Percentiles rank a stretch among this genome's conserved stretches.
Evolutionary conservation across 2,797 vertebrate genomes (phyloP).

Genomic region (Cephalopachus bancanus): DNA sequence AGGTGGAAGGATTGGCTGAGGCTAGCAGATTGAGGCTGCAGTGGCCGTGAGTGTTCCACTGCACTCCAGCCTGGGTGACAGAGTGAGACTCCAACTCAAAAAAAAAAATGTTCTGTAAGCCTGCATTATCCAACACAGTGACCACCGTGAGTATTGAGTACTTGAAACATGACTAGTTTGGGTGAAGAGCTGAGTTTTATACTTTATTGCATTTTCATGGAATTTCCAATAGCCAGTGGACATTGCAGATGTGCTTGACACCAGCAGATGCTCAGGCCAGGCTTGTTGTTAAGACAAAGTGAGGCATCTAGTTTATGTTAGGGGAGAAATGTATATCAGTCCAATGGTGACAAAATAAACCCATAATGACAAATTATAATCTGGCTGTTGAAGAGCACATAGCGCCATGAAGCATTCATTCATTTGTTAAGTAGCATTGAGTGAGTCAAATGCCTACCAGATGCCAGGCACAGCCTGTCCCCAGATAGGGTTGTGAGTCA

Average conservation of each 20-base stretch:
- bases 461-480: not conserved
- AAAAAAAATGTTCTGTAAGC: too few species aligned
- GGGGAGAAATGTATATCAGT: too few species aligned
- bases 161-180: not conserved
- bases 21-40: too few species aligned
- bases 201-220: not conserved
- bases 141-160: accelerated
- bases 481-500: not conserved
- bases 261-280: accelerated
- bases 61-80: too few species aligned
- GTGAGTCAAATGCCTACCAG: not conserved
- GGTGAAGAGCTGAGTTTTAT: not conserved
- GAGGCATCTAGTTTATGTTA: not conserved
- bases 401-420: not conserved
- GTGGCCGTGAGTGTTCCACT: too few species aligned
- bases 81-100: too few species aligned
- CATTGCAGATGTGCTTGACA: accelerated
- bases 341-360: not conserved
- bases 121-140: not conserved
- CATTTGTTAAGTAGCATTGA: not conserved
- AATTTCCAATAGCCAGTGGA: not conserved
- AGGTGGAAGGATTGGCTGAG: too few species aligned
- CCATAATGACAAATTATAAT: not conserved
- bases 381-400: not conserved
- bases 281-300: too few species aligned